phyloP scores from a whole-genome alignment of 2,113 vertebrate genomes.

The Collichthys lucidus region DNA sequence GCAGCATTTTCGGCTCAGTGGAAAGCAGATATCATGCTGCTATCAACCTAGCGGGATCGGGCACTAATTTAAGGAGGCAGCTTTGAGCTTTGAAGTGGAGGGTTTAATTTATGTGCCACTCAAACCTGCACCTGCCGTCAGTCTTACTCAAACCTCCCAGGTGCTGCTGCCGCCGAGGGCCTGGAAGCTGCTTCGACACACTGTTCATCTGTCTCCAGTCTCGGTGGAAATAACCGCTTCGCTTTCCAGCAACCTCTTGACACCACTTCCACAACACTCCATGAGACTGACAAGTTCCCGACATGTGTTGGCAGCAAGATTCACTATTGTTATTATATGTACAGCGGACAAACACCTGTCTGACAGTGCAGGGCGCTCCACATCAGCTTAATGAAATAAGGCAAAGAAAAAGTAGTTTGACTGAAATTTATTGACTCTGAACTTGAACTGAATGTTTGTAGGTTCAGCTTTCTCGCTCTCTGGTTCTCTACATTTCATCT shows the following conservation, averaged over 20 bases:
- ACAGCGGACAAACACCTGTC: background rate
- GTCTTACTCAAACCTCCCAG: conserved; percentile 8
- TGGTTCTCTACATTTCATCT: background rate
- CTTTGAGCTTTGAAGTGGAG: background rate
- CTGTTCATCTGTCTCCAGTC: background rate
- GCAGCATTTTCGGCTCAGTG: conserved; percentile 8
- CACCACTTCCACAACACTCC: rapidly evolving
- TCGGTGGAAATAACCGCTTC: conserved; percentile 22
- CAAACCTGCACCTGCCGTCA: background rate
- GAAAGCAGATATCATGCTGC: background rate
- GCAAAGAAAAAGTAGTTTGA: background rate
- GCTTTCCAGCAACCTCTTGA: background rate
- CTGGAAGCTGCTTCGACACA: background rate
- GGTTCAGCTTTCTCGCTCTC: no score
- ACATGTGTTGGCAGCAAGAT: background rate
- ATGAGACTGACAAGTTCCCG: background rate
- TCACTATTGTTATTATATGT: background rate
- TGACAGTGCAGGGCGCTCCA: background rate
- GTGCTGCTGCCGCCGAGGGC: background rate
- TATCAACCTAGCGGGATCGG: rapidly evolving
- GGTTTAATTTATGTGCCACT: conserved; percentile 10
- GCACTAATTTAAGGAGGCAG: background rate
- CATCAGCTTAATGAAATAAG: background rate
- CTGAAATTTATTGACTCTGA: background rate
- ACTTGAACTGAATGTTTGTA: background rate